Evolutionary conservation across 2,797 vertebrate genomes (phyloP), one percentile per base, ranked within the genome.

Genomic region (Pygocentrus nattereri): DNA sequence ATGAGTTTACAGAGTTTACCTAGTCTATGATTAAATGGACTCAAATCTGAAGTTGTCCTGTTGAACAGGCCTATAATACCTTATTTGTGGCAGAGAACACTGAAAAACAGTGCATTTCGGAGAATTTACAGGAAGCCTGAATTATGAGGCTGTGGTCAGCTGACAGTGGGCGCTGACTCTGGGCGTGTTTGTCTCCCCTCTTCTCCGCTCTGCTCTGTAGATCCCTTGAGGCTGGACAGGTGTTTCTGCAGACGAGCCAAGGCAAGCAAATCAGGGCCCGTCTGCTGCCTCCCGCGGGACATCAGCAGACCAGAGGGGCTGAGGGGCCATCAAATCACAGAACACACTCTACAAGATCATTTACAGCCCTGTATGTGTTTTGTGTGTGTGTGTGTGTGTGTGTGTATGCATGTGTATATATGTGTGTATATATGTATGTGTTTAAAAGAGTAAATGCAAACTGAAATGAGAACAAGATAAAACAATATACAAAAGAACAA

Each of bases 261-360:
- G 96, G 97, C 96, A 98, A 97, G 96, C 97, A 97, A 97, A 98
- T 98, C 98, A 98, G 96, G 95, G 95, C 96, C 97, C 96, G 97
- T 98, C 97, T 98, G 97, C 95, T 93, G 95, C 96, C 96, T 98
- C 97, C 96, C 95, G 94, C 97, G 97, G 97, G 97, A 96, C 95
- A 88, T 25, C 90, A 61, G 56, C 11, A 25, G 34, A 52, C 69
- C 25, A 56, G 88, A 34, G 25, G 89, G 93, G 93, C 94, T 91
- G 89, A 41, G 30, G 25, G 90, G 87, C 91, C 88, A 91, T 86
- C 82, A 74, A 87, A 74, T 88, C 71, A 80, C 76, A 87, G 71
- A 71, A 88, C 23, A 25, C 7, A 52, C 19, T 8, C 11, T 52
- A 21, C 27, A n/a, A 72, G 18, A 52, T 31, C 47, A 41, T 25